Base-by-base conservation (phyloP, 2,113 vertebrate species). In the Pycnonotus jocosus region DNA sequence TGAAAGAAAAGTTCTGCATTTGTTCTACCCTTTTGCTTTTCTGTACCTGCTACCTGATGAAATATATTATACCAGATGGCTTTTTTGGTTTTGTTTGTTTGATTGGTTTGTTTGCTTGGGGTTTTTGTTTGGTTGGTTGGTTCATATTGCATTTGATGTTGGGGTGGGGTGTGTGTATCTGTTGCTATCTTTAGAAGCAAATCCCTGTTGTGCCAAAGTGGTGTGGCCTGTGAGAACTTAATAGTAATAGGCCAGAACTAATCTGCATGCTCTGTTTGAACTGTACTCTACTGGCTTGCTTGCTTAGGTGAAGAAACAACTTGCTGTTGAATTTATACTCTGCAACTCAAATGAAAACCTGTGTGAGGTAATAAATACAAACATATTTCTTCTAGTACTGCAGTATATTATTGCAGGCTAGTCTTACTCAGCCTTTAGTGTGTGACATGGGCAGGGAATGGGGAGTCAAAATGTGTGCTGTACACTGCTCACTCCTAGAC, bases 201-300 rank as follows among this genome's bases (percentile, higher is more conserved):
- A 65, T 61, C 80, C 42, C 53, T 77, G 28, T 48, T 50, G 23
- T 74, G n/a, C 62, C 80, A 93, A 40, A 76, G 62, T 96, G 50
- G 53, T 15, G 3, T 37, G 28, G 33, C 37, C 73, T 76, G 45
- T 85, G 74, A 86, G 53, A 64, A 64, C 28, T 38, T 50, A 62
- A 54, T 57, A 71, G 15, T 64, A 48, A 80, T 6, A 37, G 77
- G 23, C 69, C 47, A 85, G 35, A 81, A 54, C 11, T 58, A 37
- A 97, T 97, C 87, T 96, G 50, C 66, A 82, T 96, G 50, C 25
- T 77, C 54, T 90, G 69, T 95, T 90, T 93, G 51, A 95, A 90
- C 65, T 38, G 14, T 81, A 28, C 25, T 35, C 57, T 73, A 9
- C 20, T 81, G 62, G 48, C 30, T 82, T 86, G 62, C 31, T 92